Evolutionary conservation across 2,797 vertebrate genomes (phyloP), one percentile per base, ranked within the genome.

Genomic region (Glossophaga mutica): DNA sequence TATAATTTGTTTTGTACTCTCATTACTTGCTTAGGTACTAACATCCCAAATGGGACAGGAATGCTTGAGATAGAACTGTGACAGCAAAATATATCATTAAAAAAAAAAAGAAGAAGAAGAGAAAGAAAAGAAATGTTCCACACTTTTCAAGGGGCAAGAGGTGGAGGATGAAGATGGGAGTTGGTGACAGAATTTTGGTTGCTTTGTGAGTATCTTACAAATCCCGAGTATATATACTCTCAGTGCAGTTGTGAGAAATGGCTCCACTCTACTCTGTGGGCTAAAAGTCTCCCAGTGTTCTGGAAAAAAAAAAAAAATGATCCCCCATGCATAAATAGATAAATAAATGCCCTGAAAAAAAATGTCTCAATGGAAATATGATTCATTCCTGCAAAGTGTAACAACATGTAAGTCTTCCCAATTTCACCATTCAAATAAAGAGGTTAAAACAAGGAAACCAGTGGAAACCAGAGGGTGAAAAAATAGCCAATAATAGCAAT

Each of bases 401-500:
- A 90, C 21, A 77, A 48, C 52, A 57, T 22, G 24, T 44, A 93
- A 52, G 39, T 89, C n/a, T 24, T 90, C 19, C 34, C 14, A 10
- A 83, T 55, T 42, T 29, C 37, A 34, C 6, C 34, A 16, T 74
- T 76, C 92, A 50, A 94, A 22, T 82, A 70, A 95, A 70, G n/a
- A 34, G 11, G 71, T 93, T 93, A 78, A 94, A 86, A 68, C 39
- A 94, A 78, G 62, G 4, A 22, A 73, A 82, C 67, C 52, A 24
- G 10, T 92, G n/a, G 42, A 88, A 90, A 95, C 62, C 3, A 87
- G 48, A 87, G 79, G 12, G 26, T 57, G 77, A 71, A 22, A 52
- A 70, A 55, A 78, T 62, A 46, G 8, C 19, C 57, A 81, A 26
- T 59, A 87, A 79, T 2, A 74, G 8, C 65, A 57, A 19, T 24